Base-by-base conservation (phyloP, 2,797 vertebrate species). In the Petrocephalus schoutedeni region DNA sequence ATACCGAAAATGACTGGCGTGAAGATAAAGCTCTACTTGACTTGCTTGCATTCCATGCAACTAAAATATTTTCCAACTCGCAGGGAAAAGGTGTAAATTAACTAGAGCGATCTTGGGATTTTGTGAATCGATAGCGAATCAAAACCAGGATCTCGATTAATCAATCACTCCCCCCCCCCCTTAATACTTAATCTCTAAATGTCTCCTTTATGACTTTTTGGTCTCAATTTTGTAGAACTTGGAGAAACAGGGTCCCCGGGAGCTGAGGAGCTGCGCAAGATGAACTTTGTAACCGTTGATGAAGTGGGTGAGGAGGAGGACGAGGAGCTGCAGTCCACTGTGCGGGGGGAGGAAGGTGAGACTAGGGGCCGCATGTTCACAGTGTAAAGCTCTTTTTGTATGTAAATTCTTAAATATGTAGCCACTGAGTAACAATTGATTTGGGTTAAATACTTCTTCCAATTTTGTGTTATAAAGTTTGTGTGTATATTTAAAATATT, bases 271-370 rank as follows among this genome's bases (percentile, higher is more conserved):
- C 91, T 92, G 3, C 95, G 90, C 0, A 92, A 91, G 21, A 90
- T 92, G 83, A 96, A 95, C 89, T 97, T 97, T 87, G 96, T 98
- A 85, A 97, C 96, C 0, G 87, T 98, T 23, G 97, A 98, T 23
- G 97, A 98, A 90, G 95, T 97, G 0, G 95, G 95, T 1, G 96
- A 96, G 89, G 96, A 96, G 89, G 96, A 96, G 0, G 91, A 28
- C 28, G 28, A 90, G 1, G 4, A 92, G 4, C 36, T 77, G 41
- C 87, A 67, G 32, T 88, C 53, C 3, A 19, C 23, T 10, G 28
- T 28, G 93, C 95, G 0, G 93, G 94, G 0, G 95, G 95, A 89
- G 95, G 89, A 74, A 57, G 89, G 89, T 54, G 21, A 0, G 0
- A 6, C 87, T 10, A 86, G 89, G 91, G 82, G 90, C 86, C 90